phyloP scores from a whole-genome alignment of 2,113 vertebrate species.

The Rhynchopsitta pachyrhyncha region DNA sequence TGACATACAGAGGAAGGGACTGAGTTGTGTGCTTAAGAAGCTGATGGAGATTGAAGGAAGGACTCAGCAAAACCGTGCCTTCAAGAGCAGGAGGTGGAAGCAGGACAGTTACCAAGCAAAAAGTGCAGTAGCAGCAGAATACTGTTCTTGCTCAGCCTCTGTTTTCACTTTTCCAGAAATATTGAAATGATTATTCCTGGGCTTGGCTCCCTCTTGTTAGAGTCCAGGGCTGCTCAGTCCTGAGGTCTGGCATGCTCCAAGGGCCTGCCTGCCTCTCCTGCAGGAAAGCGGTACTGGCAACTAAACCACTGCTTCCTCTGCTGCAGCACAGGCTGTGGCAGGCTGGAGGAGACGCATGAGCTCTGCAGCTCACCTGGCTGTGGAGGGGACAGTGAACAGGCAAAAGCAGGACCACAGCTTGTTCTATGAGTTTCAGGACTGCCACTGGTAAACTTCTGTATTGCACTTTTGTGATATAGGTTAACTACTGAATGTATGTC shows the following conservation, averaged over 20 bases:
- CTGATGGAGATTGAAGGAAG: neutral
- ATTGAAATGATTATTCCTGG: neutral
- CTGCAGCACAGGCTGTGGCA: neutral
- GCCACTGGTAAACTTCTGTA: neutral
- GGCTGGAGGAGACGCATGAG: neutral
- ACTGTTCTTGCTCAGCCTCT: neutral
- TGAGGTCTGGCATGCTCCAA: neutral
- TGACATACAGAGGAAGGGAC: neutral
- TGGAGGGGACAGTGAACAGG: neutral
- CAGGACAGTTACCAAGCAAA: neutral
- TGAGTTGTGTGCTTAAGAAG: neutral
- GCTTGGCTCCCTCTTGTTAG: neutral
- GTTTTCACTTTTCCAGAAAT: slow-evolving; percentile 36
- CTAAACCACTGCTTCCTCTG: neutral
- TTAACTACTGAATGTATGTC: no score
- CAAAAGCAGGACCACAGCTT: neutral
- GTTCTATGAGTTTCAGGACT: neutral
- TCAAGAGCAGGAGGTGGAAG: neutral
- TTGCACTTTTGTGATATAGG: neutral
- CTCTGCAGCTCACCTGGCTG: neutral
- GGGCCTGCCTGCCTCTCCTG: neutral
- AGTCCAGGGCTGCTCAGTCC: neutral
- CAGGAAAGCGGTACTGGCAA: neutral
- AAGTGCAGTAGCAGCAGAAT: neutral
- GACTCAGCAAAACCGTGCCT: neutral